Percentiles rank a stretch among this genome's conserved stretches.
These are phyloP conservation scores for Drosophila busckii DNA, from an alignment of 1,140 invertebrate species.

Conservation along the genomic window DNA sequence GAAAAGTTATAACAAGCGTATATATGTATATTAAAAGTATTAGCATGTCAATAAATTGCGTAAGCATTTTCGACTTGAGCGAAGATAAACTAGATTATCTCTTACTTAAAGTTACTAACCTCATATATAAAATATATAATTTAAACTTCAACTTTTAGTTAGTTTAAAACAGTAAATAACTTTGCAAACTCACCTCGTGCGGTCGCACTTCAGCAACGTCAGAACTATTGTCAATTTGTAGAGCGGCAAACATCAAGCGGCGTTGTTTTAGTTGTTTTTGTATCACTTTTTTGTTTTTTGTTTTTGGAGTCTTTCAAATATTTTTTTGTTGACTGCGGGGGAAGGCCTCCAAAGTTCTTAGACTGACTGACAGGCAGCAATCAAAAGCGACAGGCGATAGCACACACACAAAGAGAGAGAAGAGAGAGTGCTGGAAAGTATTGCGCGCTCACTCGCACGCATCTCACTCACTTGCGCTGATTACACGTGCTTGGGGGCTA, in stretches of 20 bases:
- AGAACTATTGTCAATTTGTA: constrained; percentile 46
- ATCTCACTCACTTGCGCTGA: too few relatives aligned
- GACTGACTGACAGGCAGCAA: constrained; percentile 33
- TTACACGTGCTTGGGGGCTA: background rate
- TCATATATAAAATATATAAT: too few relatives aligned
- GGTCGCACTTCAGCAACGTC: constrained; percentile 18
- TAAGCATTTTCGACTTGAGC: too few relatives aligned
- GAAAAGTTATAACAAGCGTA: too few relatives aligned
- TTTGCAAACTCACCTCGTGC: constrained; percentile 29
- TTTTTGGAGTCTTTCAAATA: constrained; percentile 23
- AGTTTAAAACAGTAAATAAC: too few relatives aligned
- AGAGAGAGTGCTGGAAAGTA: constrained; percentile 19
- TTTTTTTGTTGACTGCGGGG: constrained; percentile 23
- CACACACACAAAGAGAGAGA: constrained; percentile 11
- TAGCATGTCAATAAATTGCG: constrained; percentile 10
- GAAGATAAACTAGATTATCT: too few relatives aligned
- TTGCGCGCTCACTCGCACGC: too few relatives aligned
- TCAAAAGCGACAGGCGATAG: constrained; percentile 41
- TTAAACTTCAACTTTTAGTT: too few relatives aligned
- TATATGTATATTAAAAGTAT: too few relatives aligned
- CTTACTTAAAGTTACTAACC: too few relatives aligned
- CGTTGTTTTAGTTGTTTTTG: constrained; percentile 5
- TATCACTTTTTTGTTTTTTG: constrained; percentile 12
- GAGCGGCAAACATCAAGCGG: constrained; percentile 35
- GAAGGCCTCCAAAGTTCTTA: constrained; percentile 10